phyloP scores from a whole-genome alignment of 2,888 invertebrate species.

The Acanthococcus lagerstroemiae region DNA sequence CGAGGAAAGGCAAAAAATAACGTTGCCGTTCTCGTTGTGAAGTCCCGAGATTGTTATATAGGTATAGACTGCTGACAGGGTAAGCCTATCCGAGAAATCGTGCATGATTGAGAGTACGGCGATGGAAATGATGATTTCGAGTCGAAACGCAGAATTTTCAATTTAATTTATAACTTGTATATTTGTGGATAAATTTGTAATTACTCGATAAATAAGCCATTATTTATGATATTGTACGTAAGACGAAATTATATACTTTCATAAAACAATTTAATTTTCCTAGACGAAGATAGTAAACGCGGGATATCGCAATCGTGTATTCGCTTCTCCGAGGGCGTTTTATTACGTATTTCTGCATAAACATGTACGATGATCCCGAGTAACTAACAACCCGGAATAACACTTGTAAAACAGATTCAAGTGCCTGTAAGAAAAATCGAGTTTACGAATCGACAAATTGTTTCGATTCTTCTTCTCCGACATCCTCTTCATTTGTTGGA shows the following conservation, averaged over 20 bases:
- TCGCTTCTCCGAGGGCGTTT: too few relatives aligned
- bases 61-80: neutral
- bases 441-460: too few relatives aligned
- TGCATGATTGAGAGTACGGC: neutral
- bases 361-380: too few relatives aligned
- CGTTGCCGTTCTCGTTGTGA: neutral
- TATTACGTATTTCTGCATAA: too few relatives aligned
- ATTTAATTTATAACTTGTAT: neutral
- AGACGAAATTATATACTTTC: conserved; percentile 24
- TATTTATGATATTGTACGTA: conserved; percentile 10
- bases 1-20: neutral
- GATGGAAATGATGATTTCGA: neutral
- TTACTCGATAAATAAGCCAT: conserved; percentile 21
- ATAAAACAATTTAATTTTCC: neutral
- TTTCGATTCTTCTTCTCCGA: conserved; percentile 17
- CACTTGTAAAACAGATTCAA: too few relatives aligned
- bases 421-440: too few relatives aligned
- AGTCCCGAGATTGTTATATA: neutral
- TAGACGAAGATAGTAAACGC: too few relatives aligned
- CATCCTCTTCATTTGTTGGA: conserved; percentile 13
- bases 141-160: conserved; percentile 10
- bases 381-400: too few relatives aligned
- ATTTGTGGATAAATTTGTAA: conserved; percentile 11
- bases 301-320: too few relatives aligned
- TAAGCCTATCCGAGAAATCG: neutral